Evolutionary conservation across 2,113 vertebrate genomes (phyloP).

Genomic region (Cottus gobio): DNA sequence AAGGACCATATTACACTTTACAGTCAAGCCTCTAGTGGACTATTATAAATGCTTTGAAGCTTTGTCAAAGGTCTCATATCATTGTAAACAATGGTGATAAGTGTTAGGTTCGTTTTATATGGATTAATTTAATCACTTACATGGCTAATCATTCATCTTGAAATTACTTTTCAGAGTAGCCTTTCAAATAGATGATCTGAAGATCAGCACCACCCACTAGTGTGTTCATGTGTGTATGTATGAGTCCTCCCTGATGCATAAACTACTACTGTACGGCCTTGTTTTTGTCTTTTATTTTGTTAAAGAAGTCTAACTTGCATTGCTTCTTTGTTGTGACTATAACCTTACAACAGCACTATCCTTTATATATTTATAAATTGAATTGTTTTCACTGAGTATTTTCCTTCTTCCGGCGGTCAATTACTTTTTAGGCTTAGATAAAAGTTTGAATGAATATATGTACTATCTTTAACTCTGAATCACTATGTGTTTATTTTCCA

Average conservation of each 20-base stretch:
- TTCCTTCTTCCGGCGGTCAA: background rate
- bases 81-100: constrained; percentile 4
- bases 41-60: constrained; percentile 17
- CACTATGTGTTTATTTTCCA: constrained; percentile 61
- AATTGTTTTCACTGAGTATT: background rate
- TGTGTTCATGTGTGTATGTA: background rate
- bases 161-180: constrained; percentile 2
- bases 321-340: background rate
- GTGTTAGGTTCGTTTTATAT: constrained; percentile 26
- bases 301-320: background rate
- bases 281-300: background rate
- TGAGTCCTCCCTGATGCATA: background rate
- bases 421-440: too few relatives aligned
- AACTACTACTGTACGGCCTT: background rate
- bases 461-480: background rate
- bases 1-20: constrained; percentile 17
- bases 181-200: constrained; percentile 10
- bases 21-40: background rate
- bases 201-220: constrained; percentile 13
- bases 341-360: background rate
- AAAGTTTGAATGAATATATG: background rate
- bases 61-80: constrained; percentile 20
- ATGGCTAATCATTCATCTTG: constrained; percentile 23
- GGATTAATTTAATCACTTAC: constrained; percentile 30
- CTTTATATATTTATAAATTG: background rate